Base-by-base conservation (phyloP, 2,888 invertebrate genomes). In the Drosophila ezoana region DNA sequence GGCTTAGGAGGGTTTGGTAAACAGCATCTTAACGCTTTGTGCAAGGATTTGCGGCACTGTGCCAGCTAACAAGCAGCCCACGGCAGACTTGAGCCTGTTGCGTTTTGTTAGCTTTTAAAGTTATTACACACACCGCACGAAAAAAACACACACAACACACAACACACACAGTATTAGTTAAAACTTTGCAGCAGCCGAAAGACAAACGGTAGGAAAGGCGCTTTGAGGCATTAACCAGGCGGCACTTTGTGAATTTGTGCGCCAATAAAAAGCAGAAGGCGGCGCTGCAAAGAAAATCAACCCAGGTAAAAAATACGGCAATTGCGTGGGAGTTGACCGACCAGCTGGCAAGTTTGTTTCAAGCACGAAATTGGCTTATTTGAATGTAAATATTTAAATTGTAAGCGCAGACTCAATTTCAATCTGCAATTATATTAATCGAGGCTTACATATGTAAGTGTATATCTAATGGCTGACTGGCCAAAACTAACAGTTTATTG, bases 61-160 rank as follows among this genome's bases (percentile, higher is more conserved):
- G 40, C 45, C 60, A 54, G 43, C 48, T 69, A 61, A 68, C 74
- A 72, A 68, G 78, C 70, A 66, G 48, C 62, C 48, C 48, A 73
- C 20, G 51, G 44, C 53, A 49, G 44, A 23, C 48, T 23, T 23
- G 28, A 33, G 41, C 20, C 33, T 54, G 57, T 13, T 68, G 71
- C 35, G 72, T 63, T 78, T 89, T 89, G 89, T 87, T 84, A 64
- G 85, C 87, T 79, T 85, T 80, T 75, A 64, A 74, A 87, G 73
- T 87, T 89, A 83, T 80, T 71, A 70, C 53, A 62, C 65, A 75
- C 72, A 58, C 66, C 47, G 37, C 37, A 32, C 28, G 16, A 37
- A 43, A 43, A 54, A 44, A 47, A 51, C 4, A 48, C 32, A 45
- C 20, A 44, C 20, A 33, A 44, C 6, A 43, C 6, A n/a, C 0